phyloP scores from a whole-genome alignment of 1,140 invertebrate genomes.

The Caenorhabditis remanei region DNA sequence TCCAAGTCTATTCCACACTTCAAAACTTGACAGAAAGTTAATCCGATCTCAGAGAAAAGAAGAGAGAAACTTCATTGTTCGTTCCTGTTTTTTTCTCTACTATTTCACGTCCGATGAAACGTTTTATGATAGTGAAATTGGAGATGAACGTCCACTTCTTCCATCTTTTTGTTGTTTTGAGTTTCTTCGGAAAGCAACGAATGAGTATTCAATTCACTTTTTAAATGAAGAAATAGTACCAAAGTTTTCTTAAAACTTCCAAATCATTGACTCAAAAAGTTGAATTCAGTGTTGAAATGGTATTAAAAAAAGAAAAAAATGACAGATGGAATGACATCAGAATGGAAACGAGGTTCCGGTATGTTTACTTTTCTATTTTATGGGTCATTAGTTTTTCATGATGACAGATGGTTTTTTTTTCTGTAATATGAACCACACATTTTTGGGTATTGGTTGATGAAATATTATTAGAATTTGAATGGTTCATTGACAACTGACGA shows the following conservation, averaged over 20 bases:
- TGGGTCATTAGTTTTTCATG: slow-evolving; percentile 35
- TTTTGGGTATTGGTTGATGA: too few relatives aligned
- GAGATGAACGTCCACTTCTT: neutral
- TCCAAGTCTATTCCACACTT: slow-evolving; percentile 26
- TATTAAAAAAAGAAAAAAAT: neutral
- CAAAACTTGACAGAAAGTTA: slow-evolving; percentile 3
- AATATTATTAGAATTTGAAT: too few relatives aligned
- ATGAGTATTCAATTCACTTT: neutral
- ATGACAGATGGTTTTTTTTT: slow-evolving; percentile 37
- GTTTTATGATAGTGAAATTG: slow-evolving; percentile 25
- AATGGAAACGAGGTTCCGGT: neutral
- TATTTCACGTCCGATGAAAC: neutral
- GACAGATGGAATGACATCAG: slow-evolving; percentile 3
- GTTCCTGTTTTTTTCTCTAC: neutral
- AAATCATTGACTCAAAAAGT: neutral
- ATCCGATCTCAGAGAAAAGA: slow-evolving; percentile 12
- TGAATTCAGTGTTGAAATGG: neutral
- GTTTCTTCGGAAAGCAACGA: neutral
- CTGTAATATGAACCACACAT: neutral
- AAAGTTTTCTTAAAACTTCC: too few relatives aligned
- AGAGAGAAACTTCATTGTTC: neutral
- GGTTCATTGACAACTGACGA: too few relatives aligned
- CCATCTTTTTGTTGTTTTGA: neutral
- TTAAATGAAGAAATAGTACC: too few relatives aligned
- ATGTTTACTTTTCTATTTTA: slow-evolving; percentile 2